These are phyloP conservation scores for Candoia aspera DNA, from an alignment of 2,113 vertebrate species.

Conservation along the genomic window DNA sequence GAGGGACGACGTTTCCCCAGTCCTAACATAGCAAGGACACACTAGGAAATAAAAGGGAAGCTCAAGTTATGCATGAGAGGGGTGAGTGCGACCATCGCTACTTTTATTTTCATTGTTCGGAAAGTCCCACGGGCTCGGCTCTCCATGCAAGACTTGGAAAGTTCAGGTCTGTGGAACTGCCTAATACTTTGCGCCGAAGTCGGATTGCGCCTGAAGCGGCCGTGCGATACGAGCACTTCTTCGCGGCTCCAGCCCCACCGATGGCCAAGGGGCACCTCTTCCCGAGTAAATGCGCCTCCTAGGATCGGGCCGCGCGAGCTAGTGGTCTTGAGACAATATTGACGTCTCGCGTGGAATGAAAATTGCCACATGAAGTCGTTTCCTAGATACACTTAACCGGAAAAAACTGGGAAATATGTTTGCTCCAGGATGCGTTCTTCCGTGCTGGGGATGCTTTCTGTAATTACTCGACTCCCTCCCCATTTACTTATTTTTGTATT, in stretches of 20 bases:
- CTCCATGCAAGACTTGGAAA: neutral
- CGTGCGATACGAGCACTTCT: neutral
- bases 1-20: neutral
- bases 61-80: neutral
- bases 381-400: conserved; percentile 48
- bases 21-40: neutral
- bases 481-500: conserved; percentile 48
- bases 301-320: neutral
- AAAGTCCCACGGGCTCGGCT: neutral
- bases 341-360: neutral
- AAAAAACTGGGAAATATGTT: neutral
- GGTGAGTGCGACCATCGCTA: neutral
- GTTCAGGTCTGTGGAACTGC: neutral
- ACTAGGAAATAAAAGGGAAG: neutral
- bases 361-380: neutral
- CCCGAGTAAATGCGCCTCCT: neutral
- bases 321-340: neutral
- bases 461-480: neutral
- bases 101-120: neutral
- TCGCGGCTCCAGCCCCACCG: neutral
- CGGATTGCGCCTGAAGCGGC: neutral
- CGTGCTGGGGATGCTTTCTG: neutral
- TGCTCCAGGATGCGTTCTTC: neutral
- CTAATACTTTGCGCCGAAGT: neutral
- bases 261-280: neutral